phyloP scores from a whole-genome alignment of 1,140 invertebrate genomes.

The Pseudomyrmex sp. region DNA sequence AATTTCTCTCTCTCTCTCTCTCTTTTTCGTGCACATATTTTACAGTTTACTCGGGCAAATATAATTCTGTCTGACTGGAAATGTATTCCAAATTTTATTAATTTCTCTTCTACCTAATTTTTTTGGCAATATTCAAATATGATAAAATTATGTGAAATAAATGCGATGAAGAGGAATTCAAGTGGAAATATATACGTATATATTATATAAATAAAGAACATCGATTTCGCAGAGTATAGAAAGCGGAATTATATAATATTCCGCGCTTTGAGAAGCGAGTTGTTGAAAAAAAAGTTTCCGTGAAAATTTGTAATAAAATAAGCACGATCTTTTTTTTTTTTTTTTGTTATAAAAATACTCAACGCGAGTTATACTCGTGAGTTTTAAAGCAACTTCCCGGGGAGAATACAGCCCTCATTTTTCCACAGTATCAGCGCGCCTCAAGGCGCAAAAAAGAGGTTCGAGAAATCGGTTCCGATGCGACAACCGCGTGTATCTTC shows the following conservation, averaged over 20 bases:
- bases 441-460: background rate
- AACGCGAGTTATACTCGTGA: background rate
- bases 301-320: slow-evolving; percentile 2
- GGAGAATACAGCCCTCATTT: background rate
- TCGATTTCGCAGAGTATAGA: background rate
- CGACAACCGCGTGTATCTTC: background rate
- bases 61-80: background rate
- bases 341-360: slow-evolving; percentile 1
- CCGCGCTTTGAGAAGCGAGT: background rate
- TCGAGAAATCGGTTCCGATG: background rate
- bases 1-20: background rate
- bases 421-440: slow-evolving; percentile 14
- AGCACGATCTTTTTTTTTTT: slow-evolving; percentile 1
- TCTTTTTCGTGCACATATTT: no score
- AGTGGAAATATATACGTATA: background rate
- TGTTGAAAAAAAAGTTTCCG: background rate
- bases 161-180: background rate
- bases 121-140: background rate
- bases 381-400: background rate
- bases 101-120: background rate
- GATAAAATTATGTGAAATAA: slow-evolving; percentile 18
- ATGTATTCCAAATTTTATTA: background rate
- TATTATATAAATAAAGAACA: slow-evolving; percentile 1
- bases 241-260: background rate
- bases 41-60: background rate